Conservation (phyloP, 2,888 invertebrate genomes). For the Diarsia dahlii region DNA sequence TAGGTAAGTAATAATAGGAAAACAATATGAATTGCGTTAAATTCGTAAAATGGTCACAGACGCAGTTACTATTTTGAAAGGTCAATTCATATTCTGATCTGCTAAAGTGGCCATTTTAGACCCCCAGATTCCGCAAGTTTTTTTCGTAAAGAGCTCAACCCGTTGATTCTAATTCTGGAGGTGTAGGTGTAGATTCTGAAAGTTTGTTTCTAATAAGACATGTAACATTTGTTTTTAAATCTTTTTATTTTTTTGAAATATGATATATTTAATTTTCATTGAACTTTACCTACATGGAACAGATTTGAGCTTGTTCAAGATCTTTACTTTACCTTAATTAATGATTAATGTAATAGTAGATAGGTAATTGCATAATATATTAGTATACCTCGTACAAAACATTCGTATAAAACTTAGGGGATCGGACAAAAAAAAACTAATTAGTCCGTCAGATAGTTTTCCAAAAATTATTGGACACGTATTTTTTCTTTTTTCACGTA, state of each 20-base stretch:
- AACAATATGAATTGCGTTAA: too few relatives aligned
- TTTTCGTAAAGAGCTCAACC: background rate
- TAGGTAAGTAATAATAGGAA: too few relatives aligned
- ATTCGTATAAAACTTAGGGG: conserved; percentile 47
- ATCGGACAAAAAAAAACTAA: too few relatives aligned
- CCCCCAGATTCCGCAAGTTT: background rate
- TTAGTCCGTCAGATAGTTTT: too few relatives aligned
- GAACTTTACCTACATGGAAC: conserved; percentile 31
- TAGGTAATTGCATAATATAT: conserved; percentile 19
- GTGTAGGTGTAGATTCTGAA: background rate
- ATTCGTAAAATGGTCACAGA: too few relatives aligned
- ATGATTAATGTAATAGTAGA: background rate
- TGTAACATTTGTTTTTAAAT: background rate
- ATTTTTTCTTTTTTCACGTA: too few relatives aligned
- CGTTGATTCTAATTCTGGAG: background rate
- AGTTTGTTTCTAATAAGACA: background rate
- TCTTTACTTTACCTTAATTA: conserved; percentile 6
- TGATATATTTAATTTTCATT: conserved; percentile 12
- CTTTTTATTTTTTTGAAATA: conserved; percentile 17
- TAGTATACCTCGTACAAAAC: conserved; percentile 27
- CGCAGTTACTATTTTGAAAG: too few relatives aligned
- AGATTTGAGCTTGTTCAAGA: conserved; percentile 45
- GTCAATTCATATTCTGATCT: too few relatives aligned
- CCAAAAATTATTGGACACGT: too few relatives aligned
- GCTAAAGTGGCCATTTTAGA: too few relatives aligned